A percentile compares a stretch with the other conserved stretches of the same genome.
Conservation (phyloP, 1,140 invertebrate genomes). For the Zaprionus capensis region DNA sequence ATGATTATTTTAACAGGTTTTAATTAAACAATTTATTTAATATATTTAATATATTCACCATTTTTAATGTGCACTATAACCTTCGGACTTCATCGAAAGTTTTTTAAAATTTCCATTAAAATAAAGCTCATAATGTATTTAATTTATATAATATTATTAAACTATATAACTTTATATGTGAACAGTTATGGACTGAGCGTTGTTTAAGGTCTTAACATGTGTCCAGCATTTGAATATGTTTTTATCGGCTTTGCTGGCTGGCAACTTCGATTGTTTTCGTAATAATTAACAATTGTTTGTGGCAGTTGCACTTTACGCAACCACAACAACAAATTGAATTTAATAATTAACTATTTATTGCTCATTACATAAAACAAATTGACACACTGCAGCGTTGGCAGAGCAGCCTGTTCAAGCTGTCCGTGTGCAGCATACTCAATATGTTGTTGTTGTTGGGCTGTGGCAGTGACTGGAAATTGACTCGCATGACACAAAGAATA, state of each 20-base stretch:
- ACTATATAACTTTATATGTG: background rate
- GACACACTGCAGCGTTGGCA: constrained; percentile 27
- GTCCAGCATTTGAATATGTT: background rate
- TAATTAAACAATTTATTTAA: too few species aligned
- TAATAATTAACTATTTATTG: constrained; percentile 65
- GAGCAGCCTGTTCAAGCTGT: constrained; percentile 31
- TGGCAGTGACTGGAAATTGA: constrained; percentile 42
- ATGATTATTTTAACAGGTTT: too few species aligned
- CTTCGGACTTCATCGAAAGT: background rate
- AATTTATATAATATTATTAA: background rate
- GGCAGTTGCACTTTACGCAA: constrained; percentile 23
- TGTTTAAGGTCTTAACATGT: background rate
- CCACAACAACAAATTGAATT: constrained; percentile 60
- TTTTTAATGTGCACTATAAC: too few species aligned
- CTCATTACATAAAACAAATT: constrained; percentile 65
- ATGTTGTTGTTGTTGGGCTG: constrained; percentile 48
- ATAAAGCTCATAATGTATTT: background rate
- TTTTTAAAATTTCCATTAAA: background rate
- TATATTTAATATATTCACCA: too few species aligned
- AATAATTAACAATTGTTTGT: constrained; percentile 34
- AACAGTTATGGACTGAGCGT: background rate
- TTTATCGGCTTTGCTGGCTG: background rate
- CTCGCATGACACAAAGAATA: constrained; percentile 48
- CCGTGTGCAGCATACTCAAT: constrained; percentile 35
- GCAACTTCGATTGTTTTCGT: constrained; percentile 9